Evolutionary conservation across 2,113 vertebrate species (phyloP), one percentile per base, ranked within the genome.

Genomic region (Nesogale talazaci): DNA sequence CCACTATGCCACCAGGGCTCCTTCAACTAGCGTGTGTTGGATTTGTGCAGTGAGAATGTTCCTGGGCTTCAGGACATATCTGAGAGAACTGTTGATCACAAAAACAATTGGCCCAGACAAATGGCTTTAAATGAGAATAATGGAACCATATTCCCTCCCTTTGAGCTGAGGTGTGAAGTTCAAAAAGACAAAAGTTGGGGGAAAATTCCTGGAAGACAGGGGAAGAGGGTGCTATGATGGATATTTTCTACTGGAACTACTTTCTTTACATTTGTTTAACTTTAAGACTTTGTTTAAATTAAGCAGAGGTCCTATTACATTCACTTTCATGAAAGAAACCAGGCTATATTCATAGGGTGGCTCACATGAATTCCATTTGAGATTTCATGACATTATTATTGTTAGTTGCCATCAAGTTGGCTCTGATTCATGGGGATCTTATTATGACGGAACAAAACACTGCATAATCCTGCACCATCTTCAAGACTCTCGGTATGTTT

Each of bases 221-320:
- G 38, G 22, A n/a, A 34, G 14, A 86, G 67, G 56, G 38, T 31
- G 77, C 84, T 40, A 25, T 12, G 61, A 67, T 52, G 56, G 31
- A 72, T n/a, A n/a, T 23, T 89, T 86, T 75, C 72, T 74, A 67
- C 69, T 65, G 63, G 82, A 87, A 69, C 67, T 34, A n/a, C 40
- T 56, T 92, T 70, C 79, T 90, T 89, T 52, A 52, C 46, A 52
- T 92, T 75, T 84, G 83, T 93, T 92, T 92, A 94, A 92, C 63
- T 79, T 59, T 46, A 93, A 78, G 82, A 40, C 89, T 96, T 84
- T 84, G 86, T 95, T 93, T 90, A 86, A 90, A 77, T 63, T 29
- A 65, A 57, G 22, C 56, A 84, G 93, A 87, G 74, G 42, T 78
- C 22, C n/a, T 91, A 94, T 87, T 84, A 75, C 67, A 82, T 90